Evolutionary conservation across 2,113 vertebrate species (phyloP).

Genomic region (Mobula hypostoma): DNA sequence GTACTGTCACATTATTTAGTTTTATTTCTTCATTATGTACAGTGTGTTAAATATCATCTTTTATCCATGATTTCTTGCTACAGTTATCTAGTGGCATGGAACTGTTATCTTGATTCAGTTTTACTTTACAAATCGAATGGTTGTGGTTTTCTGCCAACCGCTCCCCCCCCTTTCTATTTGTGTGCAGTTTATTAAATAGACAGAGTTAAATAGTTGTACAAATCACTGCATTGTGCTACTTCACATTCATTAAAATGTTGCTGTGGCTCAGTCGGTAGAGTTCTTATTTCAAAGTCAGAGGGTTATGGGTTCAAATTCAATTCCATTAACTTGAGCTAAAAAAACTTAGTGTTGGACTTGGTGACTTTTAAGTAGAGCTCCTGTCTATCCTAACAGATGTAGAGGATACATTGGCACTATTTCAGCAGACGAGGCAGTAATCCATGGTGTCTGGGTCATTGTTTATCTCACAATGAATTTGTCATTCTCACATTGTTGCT

Average conservation of each 20-base stretch:
- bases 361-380: no score
- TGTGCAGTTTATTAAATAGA: background rate
- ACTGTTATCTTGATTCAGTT: conserved; percentile 13
- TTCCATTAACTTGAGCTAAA: no score
- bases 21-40: background rate
- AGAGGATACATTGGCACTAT: no score
- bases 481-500: no score
- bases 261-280: no score
- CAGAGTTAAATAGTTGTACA: background rate
- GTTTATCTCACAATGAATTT: no score
- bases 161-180: background rate
- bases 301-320: no score
- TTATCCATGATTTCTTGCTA: background rate
- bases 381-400: no score
- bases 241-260: background rate
- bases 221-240: background rate
- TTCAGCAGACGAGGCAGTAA: no score
- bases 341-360: no score
- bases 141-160: background rate
- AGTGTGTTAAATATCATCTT: background rate
- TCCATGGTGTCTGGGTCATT: no score
- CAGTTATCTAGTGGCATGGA: background rate
- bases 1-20: background rate
- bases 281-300: no score
- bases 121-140: background rate